Conservation (phyloP, 2,113 vertebrate genomes). For the Sus scrofa region DNA sequence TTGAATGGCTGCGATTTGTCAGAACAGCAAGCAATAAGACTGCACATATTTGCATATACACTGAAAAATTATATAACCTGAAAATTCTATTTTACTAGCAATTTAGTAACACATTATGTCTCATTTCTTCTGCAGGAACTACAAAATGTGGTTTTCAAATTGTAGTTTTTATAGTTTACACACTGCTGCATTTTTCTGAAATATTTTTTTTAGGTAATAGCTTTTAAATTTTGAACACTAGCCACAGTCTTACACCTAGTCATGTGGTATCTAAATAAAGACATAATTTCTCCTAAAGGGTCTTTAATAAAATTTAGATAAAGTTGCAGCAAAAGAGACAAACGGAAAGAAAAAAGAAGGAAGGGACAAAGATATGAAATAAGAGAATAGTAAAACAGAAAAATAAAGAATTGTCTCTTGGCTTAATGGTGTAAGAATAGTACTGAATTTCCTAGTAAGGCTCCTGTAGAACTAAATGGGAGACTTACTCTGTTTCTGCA, state of each 20-base stretch:
- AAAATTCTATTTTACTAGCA: constrained; percentile 72
- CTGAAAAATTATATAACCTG: constrained; percentile 61
- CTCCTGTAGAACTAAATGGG: background rate
- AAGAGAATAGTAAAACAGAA: background rate
- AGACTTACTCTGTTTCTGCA: no score
- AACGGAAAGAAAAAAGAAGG: background rate
- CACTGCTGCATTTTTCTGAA: constrained; percentile 49
- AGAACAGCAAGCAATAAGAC: constrained; percentile 47
- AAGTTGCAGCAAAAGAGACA: background rate
- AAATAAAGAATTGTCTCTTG: background rate
- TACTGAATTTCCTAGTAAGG: background rate
- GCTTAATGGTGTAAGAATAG: background rate
- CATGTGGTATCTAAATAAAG: background rate
- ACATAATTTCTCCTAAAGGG: background rate
- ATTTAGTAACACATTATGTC: constrained; percentile 60
- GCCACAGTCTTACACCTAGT: background rate
- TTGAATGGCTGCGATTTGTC: constrained; percentile 66
- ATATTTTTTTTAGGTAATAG: constrained; percentile 18
- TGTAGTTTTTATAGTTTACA: background rate
- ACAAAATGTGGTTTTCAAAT: constrained; percentile 57
- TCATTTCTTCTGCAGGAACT: background rate
- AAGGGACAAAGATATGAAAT: background rate
- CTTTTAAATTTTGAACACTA: constrained; percentile 55
- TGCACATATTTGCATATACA: constrained; percentile 60
- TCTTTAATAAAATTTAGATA: background rate